Conservation (phyloP, 2,888 invertebrate species). For the Amiota communis region DNA sequence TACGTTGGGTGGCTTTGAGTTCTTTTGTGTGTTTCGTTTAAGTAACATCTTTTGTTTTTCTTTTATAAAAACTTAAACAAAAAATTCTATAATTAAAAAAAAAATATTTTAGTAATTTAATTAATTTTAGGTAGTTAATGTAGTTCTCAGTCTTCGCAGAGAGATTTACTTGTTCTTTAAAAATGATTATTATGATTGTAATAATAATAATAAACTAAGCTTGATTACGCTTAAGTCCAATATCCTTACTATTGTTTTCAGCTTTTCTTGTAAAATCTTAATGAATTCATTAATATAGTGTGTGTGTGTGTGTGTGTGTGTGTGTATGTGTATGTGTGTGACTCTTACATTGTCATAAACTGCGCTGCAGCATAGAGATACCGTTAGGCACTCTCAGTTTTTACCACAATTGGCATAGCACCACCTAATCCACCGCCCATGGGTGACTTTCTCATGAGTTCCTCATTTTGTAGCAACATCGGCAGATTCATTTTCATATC, state of each 20-base stretch:
- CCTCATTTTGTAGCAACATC: slow-evolving; percentile 68
- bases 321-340: neutral
- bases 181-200: slow-evolving; percentile 6
- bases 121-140: slow-evolving; percentile 62
- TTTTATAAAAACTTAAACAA: too few species aligned
- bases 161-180: slow-evolving; percentile 62
- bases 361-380: slow-evolving; percentile 56
- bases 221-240: slow-evolving; percentile 40
- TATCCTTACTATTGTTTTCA: slow-evolving; percentile 15
- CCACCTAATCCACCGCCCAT: slow-evolving; percentile 53
- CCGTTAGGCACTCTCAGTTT: slow-evolving; percentile 73
- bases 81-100: neutral
- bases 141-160: slow-evolving; percentile 74
- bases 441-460: slow-evolving; percentile 65
- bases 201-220: slow-evolving; percentile 14
- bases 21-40: neutral
- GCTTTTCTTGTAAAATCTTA: neutral
- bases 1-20: slow-evolving; percentile 56
- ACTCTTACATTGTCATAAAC: slow-evolving; percentile 55
- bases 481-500: slow-evolving; percentile 72
- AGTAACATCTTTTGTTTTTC: neutral
- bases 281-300: too few species aligned
- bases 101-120: slow-evolving; percentile 21
- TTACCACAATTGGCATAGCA: slow-evolving; percentile 71
- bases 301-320: neutral